phyloP scores from a whole-genome alignment of 2,888 invertebrate genomes.

The Troides oblongomaculatus region DNA sequence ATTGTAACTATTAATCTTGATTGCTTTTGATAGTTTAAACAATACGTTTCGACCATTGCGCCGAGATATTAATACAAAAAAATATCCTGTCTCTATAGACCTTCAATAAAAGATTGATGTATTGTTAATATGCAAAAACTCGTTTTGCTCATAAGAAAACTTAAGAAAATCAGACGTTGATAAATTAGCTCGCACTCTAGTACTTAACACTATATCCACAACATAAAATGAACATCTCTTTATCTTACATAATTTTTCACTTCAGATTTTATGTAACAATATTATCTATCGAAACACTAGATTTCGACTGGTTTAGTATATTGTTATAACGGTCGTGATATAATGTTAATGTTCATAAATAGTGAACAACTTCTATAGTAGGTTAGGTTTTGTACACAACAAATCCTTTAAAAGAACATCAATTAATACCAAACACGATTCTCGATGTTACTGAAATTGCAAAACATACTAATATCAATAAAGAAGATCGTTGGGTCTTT shows the following conservation, averaged over 20 bases:
- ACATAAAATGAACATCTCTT: not conserved
- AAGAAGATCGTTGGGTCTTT: too few relatives aligned
- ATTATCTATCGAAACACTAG: not conserved
- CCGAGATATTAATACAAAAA: slow-evolving; percentile 8
- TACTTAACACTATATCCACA: not conserved
- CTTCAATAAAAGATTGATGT: slow-evolving; percentile 21
- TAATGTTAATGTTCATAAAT: not conserved
- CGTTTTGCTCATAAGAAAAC: slow-evolving; percentile 10
- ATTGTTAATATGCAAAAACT: slow-evolving; percentile 6
- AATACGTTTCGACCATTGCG: slow-evolving; percentile 1
- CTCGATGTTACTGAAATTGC: too few relatives aligned
- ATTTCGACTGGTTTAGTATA: not conserved
- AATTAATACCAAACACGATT: too few relatives aligned
- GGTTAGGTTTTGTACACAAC: too few relatives aligned
- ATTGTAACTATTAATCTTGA: not conserved
- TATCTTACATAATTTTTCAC: not conserved
- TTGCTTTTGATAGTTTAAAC: slow-evolving; percentile 17
- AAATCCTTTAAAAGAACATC: too few relatives aligned
- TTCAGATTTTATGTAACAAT: not conserved
- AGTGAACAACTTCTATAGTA: not conserved
- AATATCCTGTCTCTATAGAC: slow-evolving; percentile 7
- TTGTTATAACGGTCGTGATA: not conserved
- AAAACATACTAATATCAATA: too few relatives aligned
- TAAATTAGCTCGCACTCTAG: slow-evolving; percentile 10
- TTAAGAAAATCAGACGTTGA: slow-evolving; percentile 14